These are phyloP conservation scores for Myotis vivesi DNA, from an alignment of 2,797 vertebrate genomes.

Conservation along the genomic window DNA sequence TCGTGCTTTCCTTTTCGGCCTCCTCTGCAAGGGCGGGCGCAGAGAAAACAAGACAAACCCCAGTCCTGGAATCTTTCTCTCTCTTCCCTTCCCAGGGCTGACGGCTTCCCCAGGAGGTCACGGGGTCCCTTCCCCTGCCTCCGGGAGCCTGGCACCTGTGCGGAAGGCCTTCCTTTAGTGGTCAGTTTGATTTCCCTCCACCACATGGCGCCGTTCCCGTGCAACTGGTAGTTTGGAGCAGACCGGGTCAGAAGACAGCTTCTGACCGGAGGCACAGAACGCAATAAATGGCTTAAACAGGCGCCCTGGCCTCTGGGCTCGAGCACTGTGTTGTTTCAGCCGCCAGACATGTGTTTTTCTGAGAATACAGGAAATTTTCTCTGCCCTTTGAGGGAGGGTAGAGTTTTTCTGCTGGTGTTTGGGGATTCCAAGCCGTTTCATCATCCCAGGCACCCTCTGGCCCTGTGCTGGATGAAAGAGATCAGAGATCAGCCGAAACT, in stretches of 20 bases:
- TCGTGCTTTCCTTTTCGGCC: not conserved
- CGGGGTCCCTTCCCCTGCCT: not conserved
- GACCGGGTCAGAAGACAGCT: not conserved
- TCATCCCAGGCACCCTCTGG: not conserved
- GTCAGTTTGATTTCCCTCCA: not conserved
- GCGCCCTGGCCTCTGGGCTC: not conserved
- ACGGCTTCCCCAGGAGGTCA: not conserved
- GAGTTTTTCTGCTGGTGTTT: slow-evolving; percentile 21
- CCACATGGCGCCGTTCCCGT: not conserved
- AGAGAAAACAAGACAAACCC: not conserved
- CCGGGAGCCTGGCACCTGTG: not conserved
- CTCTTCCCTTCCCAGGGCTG: not conserved
- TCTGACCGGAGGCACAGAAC: not conserved
- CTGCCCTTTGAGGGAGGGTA: slow-evolving; percentile 59
- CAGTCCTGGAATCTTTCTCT: not conserved
- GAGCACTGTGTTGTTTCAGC: slow-evolving; percentile 48
- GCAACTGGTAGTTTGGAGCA: not conserved
- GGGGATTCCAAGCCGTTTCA: not conserved
- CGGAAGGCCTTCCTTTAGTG: not conserved
- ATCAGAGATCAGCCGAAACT: not conserved
- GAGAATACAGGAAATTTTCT: slow-evolving; percentile 72
- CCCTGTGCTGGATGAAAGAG: not conserved
- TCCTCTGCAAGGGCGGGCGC: not conserved
- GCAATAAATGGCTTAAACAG: slow-evolving; percentile 54
- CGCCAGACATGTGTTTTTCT: slow-evolving; percentile 64